Evolutionary conservation across 2,888 invertebrate species (phyloP), one percentile per base, ranked within the genome.

Genomic region (Bombylius major): DNA sequence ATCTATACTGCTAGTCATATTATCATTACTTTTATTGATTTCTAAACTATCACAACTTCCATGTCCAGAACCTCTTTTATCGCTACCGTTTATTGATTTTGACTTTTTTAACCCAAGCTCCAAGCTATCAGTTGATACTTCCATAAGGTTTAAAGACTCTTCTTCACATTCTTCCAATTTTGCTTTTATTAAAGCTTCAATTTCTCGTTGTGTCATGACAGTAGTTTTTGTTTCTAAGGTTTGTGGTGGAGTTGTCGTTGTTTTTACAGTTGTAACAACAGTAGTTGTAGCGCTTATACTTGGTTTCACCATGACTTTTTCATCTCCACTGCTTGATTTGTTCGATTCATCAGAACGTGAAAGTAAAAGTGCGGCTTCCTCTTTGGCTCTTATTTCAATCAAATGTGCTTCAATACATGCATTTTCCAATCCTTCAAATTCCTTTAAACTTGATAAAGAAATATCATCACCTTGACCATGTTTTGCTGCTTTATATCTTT

Each of bases 361-460:
- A 54, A 79, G 70, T 8, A 94, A 72, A 54, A 88, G 69, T 31
- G 87, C 87, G 65, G 91, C 92, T 70, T 93, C 92, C 72, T 90
- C 89, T 65, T 87, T 84, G 0, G 88, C 91, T 59, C 86, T 82
- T 50, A 86, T 79, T 76, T 94, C 93, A 53, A 89, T 87, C 64
- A 83, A 80, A 60, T 89, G 84, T 0, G 87, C 90, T 70, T 89
- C 90, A 50, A 87, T 79, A 65, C 92, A 89, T 32, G 93, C 93
- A 59, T 83, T 85, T 75, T 96, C 95, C 4, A 95, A 72, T 0
- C 89, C 88, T 77, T 96, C 95, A 70, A 95, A 95, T 70, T 96
- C 95, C 70, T 90, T 89, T 32, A 95, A 75, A 47, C 94, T 94
- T 8, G 87, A 88, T 36, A 89, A 75, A 4, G 92, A 92, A 49